Evolutionary conservation across 2,113 vertebrate species (phyloP).

Genomic region (Oenanthe oenanthe): DNA sequence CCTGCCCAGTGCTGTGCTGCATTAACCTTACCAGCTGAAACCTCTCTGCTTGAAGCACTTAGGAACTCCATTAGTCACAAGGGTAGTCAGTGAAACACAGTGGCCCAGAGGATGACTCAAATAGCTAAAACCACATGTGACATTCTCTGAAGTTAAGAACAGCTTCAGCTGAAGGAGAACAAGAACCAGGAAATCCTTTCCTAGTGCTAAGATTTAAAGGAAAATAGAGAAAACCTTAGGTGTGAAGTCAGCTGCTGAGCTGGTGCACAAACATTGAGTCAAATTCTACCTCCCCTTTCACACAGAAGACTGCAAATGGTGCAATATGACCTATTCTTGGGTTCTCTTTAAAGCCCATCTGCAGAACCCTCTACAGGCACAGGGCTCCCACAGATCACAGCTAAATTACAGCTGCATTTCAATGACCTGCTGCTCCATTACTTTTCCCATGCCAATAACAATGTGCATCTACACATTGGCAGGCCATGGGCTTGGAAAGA

Average conservation of each 20-base stretch:
- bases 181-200: background rate
- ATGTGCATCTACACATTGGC: fast-evolving
- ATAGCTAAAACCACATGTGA: background rate
- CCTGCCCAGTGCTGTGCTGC: background rate
- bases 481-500: background rate
- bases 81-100: background rate
- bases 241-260: background rate
- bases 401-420: background rate
- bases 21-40: background rate
- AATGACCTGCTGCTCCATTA: background rate
- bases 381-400: background rate
- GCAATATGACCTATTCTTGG: background rate
- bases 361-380: background rate
- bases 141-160: background rate
- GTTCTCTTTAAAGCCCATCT: background rate
- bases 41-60: background rate
- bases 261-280: background rate
- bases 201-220: background rate
- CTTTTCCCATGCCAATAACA: background rate
- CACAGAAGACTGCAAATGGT: background rate
- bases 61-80: background rate
- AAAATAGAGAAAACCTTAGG: background rate
- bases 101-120: background rate
- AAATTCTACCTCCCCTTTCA: background rate
- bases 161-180: background rate